Evolutionary conservation across 1,140 invertebrate genomes (phyloP).

Genomic region (Drosophila ambigua): DNA sequence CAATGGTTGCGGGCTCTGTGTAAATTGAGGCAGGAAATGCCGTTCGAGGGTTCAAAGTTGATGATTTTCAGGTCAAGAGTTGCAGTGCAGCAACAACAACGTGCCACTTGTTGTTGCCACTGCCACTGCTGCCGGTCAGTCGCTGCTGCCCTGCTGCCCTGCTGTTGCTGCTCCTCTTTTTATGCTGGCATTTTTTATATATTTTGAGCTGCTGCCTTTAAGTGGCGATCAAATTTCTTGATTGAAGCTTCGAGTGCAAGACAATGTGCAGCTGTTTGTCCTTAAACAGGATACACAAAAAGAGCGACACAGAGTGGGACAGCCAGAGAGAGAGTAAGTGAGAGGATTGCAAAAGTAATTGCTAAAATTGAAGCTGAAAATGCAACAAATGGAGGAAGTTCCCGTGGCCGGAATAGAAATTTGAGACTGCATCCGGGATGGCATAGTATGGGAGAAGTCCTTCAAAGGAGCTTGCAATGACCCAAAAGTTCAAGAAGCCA

Average conservation of each 20-base stretch:
- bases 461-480: neutral
- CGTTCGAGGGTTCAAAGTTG: conserved; percentile 68
- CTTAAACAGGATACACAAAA: conserved; percentile 59
- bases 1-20: conserved; percentile 34
- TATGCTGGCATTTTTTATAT: conserved; percentile 22
- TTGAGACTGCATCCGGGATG: conserved; percentile 22
- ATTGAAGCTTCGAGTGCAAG: conserved; percentile 68
- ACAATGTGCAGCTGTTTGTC: conserved; percentile 53
- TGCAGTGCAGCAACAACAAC: conserved; percentile 30
- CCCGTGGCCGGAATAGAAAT: conserved; percentile 52
- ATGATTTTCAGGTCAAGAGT: conserved; percentile 72
- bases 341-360: conserved; percentile 49
- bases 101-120: conserved; percentile 61
- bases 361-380: conserved; percentile 62
- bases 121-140: conserved; percentile 10
- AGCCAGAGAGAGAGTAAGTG: neutral
- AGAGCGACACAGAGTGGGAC: neutral
- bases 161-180: neutral
- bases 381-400: conserved; percentile 62
- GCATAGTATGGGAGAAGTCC: conserved; percentile 24
- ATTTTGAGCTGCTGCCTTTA: conserved; percentile 47
- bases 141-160: neutral
- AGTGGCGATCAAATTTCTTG: conserved; percentile 77
- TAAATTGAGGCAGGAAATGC: conserved; percentile 78
- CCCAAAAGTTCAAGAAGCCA: neutral